Base-by-base conservation (phyloP, 2,113 vertebrate genomes). In the Varanus salvator region DNA sequence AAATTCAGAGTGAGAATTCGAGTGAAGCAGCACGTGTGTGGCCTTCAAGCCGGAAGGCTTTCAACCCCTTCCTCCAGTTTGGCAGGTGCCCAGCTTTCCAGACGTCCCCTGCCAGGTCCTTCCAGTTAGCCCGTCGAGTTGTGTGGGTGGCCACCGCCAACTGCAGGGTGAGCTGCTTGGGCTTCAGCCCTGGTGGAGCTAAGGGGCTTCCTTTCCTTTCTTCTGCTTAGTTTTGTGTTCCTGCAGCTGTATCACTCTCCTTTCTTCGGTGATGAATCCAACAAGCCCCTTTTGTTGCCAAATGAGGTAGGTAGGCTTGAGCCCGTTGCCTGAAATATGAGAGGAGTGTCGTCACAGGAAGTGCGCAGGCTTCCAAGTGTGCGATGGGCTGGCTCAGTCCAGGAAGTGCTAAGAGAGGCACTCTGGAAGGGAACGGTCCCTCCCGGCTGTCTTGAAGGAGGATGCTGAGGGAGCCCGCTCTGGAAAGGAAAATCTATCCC, bases 241-340 rank as follows among this genome's bases (percentile, higher is more conserved):
- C 97, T 98, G 23, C 98, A 98, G 95, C 96, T 98, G 15, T 98
- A 98, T 89, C 97, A 98, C 90, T 98, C 98, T 4, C 98, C 97
- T 12, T 98, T 98, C 95, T 98, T 98, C 91, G 98, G 97, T 21
- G 98, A 97, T 19, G 98, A 98, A 93, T 96, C 98, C 86, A 98
- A 98, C 96, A 98, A 98, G 86, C 98, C 98, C 0, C 94, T 98
- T 87, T 95, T 98, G 77, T 91, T 98, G 80, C 98, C 98, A 85
- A 98, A 98, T 23, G 88, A 90, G 75, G 88, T 90, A 90, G 75
- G 88, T 90, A 71, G n/a, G 82, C 23, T 34, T 25, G 52, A 89
- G 52, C 19, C 23, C 50, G 25, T 57, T 25, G 11, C 29, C 25
- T 60, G 3, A 82, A n/a, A 6, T 17, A n/a, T 57, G n/a, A 80